Conservation (phyloP, 64 coral and sea anemone genomes). For the Stichodactyla mertensii region DNA sequence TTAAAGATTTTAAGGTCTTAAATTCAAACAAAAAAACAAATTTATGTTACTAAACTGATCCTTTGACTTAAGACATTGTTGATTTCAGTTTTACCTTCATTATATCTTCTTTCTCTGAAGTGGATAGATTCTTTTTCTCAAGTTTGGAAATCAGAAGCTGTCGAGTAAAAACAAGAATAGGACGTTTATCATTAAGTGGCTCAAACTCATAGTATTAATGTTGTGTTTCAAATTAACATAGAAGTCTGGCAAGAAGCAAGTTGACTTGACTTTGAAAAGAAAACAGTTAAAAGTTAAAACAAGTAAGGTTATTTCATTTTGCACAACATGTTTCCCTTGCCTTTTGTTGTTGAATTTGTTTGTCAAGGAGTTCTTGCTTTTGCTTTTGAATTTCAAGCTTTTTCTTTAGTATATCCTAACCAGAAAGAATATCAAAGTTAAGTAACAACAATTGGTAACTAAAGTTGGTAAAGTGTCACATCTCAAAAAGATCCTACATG, state of each 20-base stretch:
- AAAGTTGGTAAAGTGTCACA: not conserved
- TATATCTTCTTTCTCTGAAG: conserved; percentile 75
- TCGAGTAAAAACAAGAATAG: not conserved
- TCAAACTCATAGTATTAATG: not conserved
- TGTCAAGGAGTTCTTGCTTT: conserved; percentile 86
- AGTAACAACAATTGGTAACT: not conserved
- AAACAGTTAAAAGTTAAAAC: not conserved
- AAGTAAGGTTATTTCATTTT: not conserved
- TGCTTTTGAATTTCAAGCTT: conserved; percentile 98
- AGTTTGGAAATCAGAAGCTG: conserved; percentile 94
- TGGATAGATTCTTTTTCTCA: conserved; percentile 87
- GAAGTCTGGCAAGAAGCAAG: too few relatives aligned
- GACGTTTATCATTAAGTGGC: not conserved
- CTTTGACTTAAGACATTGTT: too few relatives aligned
- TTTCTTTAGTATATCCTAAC: conserved; percentile 89
- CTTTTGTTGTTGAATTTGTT: conserved; percentile 97
- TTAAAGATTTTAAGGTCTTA: conserved; percentile 84
- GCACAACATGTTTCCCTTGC: conserved; percentile 6
- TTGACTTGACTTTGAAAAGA: too few relatives aligned
- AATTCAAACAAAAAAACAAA: not conserved
- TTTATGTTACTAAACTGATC: too few relatives aligned
- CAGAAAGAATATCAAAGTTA: not conserved
- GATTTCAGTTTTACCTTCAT: conserved; percentile 58
- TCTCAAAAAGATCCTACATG: too few relatives aligned
- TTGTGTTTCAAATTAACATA: too few relatives aligned